phyloP scores from a whole-genome alignment of 2,888 invertebrate species.

The Agrochola litura region DNA sequence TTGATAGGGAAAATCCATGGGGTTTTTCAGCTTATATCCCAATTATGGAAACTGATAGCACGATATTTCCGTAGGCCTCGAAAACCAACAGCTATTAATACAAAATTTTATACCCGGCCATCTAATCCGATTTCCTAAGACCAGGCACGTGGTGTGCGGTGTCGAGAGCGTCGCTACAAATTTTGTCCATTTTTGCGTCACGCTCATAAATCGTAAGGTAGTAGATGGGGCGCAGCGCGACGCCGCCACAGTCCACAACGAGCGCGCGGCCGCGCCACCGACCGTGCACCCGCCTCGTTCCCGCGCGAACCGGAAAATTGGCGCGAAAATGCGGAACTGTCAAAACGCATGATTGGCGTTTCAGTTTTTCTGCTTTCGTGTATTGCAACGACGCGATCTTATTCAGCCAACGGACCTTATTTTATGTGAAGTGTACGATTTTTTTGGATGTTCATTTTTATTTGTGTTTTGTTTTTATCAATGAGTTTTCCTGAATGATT shows the following conservation, averaged over 20 bases:
- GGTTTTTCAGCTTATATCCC: neutral
- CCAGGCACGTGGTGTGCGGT: slow-evolving; percentile 74
- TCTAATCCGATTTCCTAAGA: slow-evolving; percentile 44
- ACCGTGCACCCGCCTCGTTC: slow-evolving; percentile 76
- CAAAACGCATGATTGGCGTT: slow-evolving; percentile 77
- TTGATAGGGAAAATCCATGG: neutral
- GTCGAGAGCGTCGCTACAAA: slow-evolving; percentile 70
- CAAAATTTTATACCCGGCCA: slow-evolving; percentile 19
- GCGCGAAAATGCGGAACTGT: slow-evolving; percentile 89
- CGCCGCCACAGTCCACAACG: slow-evolving; percentile 82
- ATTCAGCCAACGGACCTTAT: slow-evolving; percentile 62
- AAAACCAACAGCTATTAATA: slow-evolving; percentile 46
- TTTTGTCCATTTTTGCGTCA: slow-evolving; percentile 86
- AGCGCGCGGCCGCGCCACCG: slow-evolving; percentile 82
- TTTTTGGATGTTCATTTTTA: slow-evolving; percentile 58
- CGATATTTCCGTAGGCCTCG: neutral
- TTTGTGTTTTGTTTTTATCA: slow-evolving; percentile 55
- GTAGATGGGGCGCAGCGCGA: slow-evolving; percentile 80
- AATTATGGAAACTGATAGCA: slow-evolving; percentile 4
- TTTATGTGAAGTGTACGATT: slow-evolving; percentile 68
- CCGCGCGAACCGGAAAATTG: slow-evolving; percentile 86
- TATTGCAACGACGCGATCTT: slow-evolving; percentile 60
- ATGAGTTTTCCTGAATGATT: slow-evolving; percentile 62
- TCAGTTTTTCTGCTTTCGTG: slow-evolving; percentile 68
- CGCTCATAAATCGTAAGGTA: slow-evolving; percentile 85